These are phyloP conservation scores for Apeltes quadracus DNA, from an alignment of 2,113 vertebrate genomes.

Conservation along the genomic window DNA sequence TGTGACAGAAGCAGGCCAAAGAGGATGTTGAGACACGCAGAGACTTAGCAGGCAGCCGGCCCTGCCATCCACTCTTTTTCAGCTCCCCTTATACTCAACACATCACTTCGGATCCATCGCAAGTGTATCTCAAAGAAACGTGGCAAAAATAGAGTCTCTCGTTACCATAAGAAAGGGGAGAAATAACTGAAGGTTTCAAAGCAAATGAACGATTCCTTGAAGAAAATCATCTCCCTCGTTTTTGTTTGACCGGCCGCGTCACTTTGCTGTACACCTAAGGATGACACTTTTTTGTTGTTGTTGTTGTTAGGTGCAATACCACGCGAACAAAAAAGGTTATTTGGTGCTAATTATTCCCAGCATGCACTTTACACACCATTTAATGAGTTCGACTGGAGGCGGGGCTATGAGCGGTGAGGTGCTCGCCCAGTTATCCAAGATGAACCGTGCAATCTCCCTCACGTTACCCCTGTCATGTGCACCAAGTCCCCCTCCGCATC, in stretches of 20 bases:
- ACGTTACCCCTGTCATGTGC: conserved; percentile 70
- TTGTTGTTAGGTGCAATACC: conserved; percentile 15
- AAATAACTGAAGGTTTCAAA: conserved; percentile 20
- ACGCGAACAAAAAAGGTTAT: conserved; percentile 59
- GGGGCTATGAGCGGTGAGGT: conserved; percentile 67
- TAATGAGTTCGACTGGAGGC: conserved; percentile 71
- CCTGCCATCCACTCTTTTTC: conserved; percentile 75
- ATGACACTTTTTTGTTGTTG: conserved; percentile 34
- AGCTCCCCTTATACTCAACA: conserved; percentile 75
- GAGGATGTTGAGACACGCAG: conserved; percentile 71
- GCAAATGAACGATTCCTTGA: conserved; percentile 31
- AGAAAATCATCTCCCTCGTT: conserved; percentile 40
- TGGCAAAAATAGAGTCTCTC: conserved; percentile 31
- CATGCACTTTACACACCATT: conserved; percentile 75
- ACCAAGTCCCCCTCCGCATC: conserved; percentile 60
- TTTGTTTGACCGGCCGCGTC: conserved; percentile 36
- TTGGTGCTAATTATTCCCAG: conserved; percentile 74
- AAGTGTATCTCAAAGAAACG: conserved; percentile 49
- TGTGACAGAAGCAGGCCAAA: conserved; percentile 81
- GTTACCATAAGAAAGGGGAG: conserved; percentile 36
- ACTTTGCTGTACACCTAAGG: conserved; percentile 37
- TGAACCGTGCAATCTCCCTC: conserved; percentile 67
- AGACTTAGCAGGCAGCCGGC: conserved; percentile 76
- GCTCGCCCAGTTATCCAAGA: conserved; percentile 66
- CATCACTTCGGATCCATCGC: conserved; percentile 71